Evolutionary conservation across 2,113 vertebrate genomes (phyloP).

Genomic region (Patagioenas fasciata): DNA sequence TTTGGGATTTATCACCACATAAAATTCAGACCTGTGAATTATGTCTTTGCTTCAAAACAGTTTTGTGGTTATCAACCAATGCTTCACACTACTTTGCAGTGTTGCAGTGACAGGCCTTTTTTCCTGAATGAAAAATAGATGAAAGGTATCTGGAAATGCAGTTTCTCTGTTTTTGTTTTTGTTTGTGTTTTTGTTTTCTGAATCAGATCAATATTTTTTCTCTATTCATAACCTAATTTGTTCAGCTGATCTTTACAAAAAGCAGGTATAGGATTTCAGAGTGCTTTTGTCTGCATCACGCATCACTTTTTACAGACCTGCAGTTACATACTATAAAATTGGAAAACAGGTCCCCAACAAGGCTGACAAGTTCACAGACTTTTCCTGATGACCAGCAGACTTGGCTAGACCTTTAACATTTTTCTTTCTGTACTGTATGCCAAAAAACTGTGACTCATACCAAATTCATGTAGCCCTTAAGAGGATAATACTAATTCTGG

Average conservation of each 20-base stretch:
- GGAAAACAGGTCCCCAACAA: background rate
- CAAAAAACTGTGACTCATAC: background rate
- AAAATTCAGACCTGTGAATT: slow-evolving; percentile 4
- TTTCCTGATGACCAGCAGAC: background rate
- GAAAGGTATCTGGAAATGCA: background rate
- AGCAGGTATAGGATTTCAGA: background rate
- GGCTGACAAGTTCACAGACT: background rate
- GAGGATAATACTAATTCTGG: background rate
- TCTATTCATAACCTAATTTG: background rate
- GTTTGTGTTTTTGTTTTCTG: background rate
- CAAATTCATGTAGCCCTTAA: background rate
- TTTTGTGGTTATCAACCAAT: background rate
- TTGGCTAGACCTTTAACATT: background rate
- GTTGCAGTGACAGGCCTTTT: background rate
- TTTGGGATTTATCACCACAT: background rate
- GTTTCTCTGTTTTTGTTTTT: background rate
- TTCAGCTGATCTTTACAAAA: background rate
- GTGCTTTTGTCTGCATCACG: background rate
- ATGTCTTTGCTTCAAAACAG: background rate
- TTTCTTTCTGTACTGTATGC: background rate
- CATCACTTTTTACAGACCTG: background rate
- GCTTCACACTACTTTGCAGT: background rate
- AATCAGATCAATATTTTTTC: background rate
- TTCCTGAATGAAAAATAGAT: background rate
- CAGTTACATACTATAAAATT: background rate